phyloP scores from a whole-genome alignment of 2,888 invertebrate species.

The Seladonia tumulorum region DNA sequence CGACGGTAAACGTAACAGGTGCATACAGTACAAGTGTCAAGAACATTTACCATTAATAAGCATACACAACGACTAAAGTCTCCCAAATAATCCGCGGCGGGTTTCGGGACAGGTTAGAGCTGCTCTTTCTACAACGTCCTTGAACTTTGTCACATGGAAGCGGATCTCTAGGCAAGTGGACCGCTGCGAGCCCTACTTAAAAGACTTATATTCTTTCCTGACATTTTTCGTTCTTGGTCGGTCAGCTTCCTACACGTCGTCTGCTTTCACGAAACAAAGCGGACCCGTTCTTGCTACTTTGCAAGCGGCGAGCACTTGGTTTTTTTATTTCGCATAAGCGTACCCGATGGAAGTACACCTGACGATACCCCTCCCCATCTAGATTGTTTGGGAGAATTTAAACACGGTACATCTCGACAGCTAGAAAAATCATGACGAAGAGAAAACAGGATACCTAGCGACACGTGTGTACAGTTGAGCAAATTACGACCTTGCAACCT shows the following conservation, averaged over 20 bases:
- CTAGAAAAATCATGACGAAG: constrained; percentile 70
- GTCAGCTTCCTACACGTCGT: background rate
- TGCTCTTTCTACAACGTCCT: background rate
- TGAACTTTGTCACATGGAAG: background rate
- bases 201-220: constrained; percentile 69
- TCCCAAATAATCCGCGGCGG: constrained; percentile 56
- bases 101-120: background rate
- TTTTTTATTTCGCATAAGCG: constrained; percentile 67
- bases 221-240: constrained; percentile 30
- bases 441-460: constrained; percentile 41
- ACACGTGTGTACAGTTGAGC: constrained; percentile 39
- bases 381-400: constrained; percentile 67
- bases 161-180: constrained; percentile 27
- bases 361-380: constrained; percentile 78
- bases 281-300: constrained; percentile 10
- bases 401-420: constrained; percentile 74
- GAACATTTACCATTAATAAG: constrained; percentile 79
- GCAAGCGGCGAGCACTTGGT: constrained; percentile 63
- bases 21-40: constrained; percentile 81
- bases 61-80: constrained; percentile 42
- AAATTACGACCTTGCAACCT: constrained; percentile 39
- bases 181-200: constrained; percentile 59
- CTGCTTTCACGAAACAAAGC: background rate
- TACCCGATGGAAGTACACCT: constrained; percentile 77
- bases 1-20: constrained; percentile 81